Base-by-base conservation (phyloP, 37 sponge, comb jelly and placozoan genomes). In the Agelas oroides region DNA sequence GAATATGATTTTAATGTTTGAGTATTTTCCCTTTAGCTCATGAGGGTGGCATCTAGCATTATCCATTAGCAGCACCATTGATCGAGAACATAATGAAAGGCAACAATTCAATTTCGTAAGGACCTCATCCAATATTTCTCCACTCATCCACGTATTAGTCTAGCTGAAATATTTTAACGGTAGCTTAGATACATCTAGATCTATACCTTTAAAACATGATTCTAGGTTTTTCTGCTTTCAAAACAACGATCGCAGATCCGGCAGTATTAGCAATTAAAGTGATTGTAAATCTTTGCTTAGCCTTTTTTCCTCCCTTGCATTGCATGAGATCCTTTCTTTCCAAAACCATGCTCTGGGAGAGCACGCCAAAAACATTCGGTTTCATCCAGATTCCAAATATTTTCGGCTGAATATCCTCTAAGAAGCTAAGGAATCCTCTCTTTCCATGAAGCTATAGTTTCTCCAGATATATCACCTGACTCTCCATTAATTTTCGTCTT, bases 291-390 rank as follows among this genome's bases (percentile, higher is more conserved):
- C 90, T 77, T 55, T 89, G 89, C 79, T 90, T 90, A 24, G 75
- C 41, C 65, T 90, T 69, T 61, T 90, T 90, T 21, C 90, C 90
- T 36, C 90, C 86, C 14, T 85, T 16, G 57, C 91, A 90, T 55
- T 72, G 41, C 52, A n/a, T n/a, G n/a, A n/a, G 24, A 63, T 31
- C 82, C 70, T 34, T 67, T 58, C 23, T 73, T 33, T 1, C 76
- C 84, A 84, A 90, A 84, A 5, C 85, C 81, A n/a, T 65, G 15
- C 55, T 90, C 90, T 35, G 85, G 90, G 34, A 89, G 76, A 54
- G 83, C 90, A 23, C 41, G 54, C 89, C 89, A n/a, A n/a, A 88
- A 75, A 17, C 18, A 75, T 54, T 65, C 79, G 12, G 79, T 78
- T 65, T 78, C 52, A 30, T 80, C 81, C 31, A 78, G 5, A 63